Evolutionary conservation across 2,113 vertebrate genomes (phyloP).

Genomic region (Castor canadensis): DNA sequence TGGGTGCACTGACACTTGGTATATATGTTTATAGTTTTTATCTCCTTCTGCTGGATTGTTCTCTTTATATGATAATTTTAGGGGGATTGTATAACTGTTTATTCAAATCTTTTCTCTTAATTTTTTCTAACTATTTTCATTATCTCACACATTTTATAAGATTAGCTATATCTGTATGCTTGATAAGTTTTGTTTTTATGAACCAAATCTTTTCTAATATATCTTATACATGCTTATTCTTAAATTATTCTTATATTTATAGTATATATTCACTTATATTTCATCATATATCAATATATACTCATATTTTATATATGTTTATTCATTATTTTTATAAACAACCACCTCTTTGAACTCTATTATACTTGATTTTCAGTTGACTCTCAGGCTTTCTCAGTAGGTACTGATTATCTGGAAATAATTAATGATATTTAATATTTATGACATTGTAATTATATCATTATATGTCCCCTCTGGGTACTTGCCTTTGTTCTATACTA

Average conservation of each 20-base stretch:
- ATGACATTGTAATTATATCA: not conserved
- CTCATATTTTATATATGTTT: not conserved
- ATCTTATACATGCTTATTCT: not conserved
- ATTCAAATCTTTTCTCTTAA: not conserved
- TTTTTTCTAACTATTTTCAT: not conserved
- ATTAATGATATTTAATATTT: slow-evolving; percentile 21
- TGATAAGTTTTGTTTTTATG: not conserved
- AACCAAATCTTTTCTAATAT: not conserved
- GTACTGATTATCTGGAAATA: slow-evolving; percentile 32
- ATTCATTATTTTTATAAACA: not conserved
- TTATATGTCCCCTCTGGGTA: not conserved
- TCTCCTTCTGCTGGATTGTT: too few relatives aligned
- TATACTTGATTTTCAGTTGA: not conserved
- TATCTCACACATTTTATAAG: not conserved
- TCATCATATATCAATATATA: too few relatives aligned
- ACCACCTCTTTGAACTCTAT: not conserved
- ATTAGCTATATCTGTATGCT: not conserved
- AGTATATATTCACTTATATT: too few relatives aligned
- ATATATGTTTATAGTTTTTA: too few relatives aligned
- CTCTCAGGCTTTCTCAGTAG: not conserved
- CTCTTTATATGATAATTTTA: too few relatives aligned
- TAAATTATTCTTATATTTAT: too few relatives aligned
- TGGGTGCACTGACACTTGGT: too few relatives aligned
- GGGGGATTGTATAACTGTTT: not conserved
- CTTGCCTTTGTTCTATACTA: not conserved